A percentile compares a stretch with the other conserved stretches of the same genome.
Evolutionary conservation across 2,797 vertebrate species (phyloP).

Genomic region (Molothrus aeneus): DNA sequence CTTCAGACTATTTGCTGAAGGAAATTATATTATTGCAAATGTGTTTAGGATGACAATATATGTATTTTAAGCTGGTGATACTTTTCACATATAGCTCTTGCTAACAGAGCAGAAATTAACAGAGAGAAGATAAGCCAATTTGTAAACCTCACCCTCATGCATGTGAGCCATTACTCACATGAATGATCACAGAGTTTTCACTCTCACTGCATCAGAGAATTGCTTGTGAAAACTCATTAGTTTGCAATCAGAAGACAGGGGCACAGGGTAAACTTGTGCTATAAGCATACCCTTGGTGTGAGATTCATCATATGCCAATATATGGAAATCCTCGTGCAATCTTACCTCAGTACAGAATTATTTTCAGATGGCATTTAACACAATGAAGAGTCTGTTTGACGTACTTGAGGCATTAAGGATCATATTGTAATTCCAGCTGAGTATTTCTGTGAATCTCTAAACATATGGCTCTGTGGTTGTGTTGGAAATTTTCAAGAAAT

Average conservation of each 20-base stretch:
- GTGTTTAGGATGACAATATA: background rate
- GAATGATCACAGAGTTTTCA: background rate
- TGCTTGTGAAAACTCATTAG: conserved; percentile 12
- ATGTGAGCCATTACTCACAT: conserved; percentile 2
- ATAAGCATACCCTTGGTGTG: background rate
- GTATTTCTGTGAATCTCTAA: conserved; percentile 26
- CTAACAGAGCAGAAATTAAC: conserved; percentile 5
- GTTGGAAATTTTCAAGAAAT: conserved; percentile 24
- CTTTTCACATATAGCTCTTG: background rate
- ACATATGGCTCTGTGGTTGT: conserved; percentile 17
- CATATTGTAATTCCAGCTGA: conserved; percentile 3
- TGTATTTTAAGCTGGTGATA: background rate
- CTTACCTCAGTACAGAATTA: background rate
- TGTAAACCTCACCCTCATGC: background rate
- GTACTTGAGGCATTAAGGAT: background rate
- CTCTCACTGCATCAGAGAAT: background rate
- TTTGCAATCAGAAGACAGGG: background rate
- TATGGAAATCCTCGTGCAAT: background rate
- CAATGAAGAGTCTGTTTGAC: background rate
- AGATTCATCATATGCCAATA: background rate
- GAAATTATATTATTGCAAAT: background rate
- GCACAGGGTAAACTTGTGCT: background rate
- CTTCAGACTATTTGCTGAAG: background rate
- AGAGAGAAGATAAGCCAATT: background rate
- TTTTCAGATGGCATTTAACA: conserved; percentile 1